Conservation (phyloP, 2,113 vertebrate genomes). For the Prolemur simus region DNA sequence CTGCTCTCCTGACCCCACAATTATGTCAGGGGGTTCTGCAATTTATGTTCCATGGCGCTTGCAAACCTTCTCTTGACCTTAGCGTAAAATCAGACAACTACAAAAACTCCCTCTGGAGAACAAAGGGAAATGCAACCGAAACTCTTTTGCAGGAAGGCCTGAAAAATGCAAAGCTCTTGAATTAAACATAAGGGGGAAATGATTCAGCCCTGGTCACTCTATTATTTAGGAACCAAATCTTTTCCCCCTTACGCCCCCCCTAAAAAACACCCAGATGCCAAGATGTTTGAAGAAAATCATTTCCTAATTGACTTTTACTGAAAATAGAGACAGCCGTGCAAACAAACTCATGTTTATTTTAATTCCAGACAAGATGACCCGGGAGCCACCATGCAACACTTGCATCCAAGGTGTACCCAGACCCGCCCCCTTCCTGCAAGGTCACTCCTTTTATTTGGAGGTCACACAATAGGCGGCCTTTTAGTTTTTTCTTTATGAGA, state of each 20-base stretch:
- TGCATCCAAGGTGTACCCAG: not conserved
- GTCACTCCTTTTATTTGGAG: not conserved
- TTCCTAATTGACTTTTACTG: not conserved
- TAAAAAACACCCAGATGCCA: not conserved
- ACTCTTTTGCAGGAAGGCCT: not conserved
- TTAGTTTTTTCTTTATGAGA: not conserved
- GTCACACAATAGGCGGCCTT: not conserved
- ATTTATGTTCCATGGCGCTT: not conserved
- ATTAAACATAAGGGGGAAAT: not conserved
- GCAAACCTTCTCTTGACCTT: constrained; percentile 18
- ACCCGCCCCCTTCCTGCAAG: not conserved
- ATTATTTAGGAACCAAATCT: not conserved
- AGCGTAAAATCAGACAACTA: not conserved
- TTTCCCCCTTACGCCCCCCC: not conserved
- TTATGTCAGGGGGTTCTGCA: not conserved
- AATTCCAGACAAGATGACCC: not conserved
- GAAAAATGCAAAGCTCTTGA: not conserved
- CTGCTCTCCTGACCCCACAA: not conserved
- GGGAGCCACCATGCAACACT: not conserved
- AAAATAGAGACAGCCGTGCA: not conserved
- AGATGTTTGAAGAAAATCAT: not conserved
- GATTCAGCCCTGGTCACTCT: not conserved
- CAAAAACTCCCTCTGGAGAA: not conserved
- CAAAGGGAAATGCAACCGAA: not conserved
- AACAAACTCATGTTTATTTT: not conserved